Evolutionary conservation across 2,113 vertebrate species (phyloP), one percentile per base, ranked within the genome.

Genomic region (Protobothrops mucrosquamatus): DNA sequence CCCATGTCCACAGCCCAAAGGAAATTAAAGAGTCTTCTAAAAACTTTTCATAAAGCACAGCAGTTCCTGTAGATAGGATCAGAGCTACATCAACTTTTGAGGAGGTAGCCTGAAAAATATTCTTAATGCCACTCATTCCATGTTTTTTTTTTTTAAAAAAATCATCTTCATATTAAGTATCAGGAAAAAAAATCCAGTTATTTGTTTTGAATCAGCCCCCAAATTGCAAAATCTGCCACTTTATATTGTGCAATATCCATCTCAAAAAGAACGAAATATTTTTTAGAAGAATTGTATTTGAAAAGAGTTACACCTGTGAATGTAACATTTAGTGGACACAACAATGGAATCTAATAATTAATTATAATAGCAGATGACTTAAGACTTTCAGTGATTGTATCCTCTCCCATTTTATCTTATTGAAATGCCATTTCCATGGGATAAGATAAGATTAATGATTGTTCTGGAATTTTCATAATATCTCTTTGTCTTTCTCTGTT

Each of bases 11-110:
- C 34, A 20, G 69, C 69, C n/a, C 15, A 81, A 55, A 93, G 89
- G 3, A 34, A 61, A 55, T 26, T 57, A 91, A 91, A 86, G 86
- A 88, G 34, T 86, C 46, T 52, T 89, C 81, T 61, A 43, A 57
- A 93, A 95, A 90, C 85, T 93, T 91, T 94, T 89, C 23, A 52
- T 88, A 15, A 92, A 92, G 87, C 88, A 95, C 93, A 92, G 0
- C 24, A 92, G 91, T 56, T 61, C 59, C 46, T 90, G 56, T 86
- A 48, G 48, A 93, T 57, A 69, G 46, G 46, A 23, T 88, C 86
- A 89, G 56, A 54, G 86, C n/a, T 26, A 74, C 69, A 86, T 81
- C 89, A 87, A 39, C 89, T 88, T 89, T 86, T 57, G 43, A 87
- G 56, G 23, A 56, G 87, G 6, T 85, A 92, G 94, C 94, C 39